Conservation (phyloP, 1,140 invertebrate genomes). For the Ganaspis sp. region DNA sequence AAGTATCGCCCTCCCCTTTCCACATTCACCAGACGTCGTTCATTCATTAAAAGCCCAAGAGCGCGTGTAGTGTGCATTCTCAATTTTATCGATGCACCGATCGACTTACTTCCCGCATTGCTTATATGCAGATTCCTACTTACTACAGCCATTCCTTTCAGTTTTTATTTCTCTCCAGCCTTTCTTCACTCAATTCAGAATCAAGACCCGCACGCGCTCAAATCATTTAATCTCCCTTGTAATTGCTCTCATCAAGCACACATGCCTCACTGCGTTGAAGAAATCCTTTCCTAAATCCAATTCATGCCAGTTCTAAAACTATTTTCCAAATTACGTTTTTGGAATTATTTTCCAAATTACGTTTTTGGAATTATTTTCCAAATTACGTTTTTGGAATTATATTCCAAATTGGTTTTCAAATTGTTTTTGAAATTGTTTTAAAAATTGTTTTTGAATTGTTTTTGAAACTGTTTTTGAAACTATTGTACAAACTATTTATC, state of each 20-base stretch:
- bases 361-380: too few species aligned
- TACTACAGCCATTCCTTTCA: conserved; percentile 33
- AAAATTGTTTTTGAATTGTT: too few species aligned
- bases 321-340: too few species aligned
- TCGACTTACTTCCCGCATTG: conserved; percentile 51
- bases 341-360: too few species aligned
- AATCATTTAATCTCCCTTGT: conserved; percentile 10
- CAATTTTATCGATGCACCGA: conserved; percentile 70
- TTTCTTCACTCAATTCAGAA: background rate
- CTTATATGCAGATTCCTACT: conserved; percentile 36
- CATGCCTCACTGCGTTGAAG: too few species aligned
- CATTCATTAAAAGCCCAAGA: conserved; percentile 66
- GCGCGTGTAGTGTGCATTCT: conserved; percentile 58
- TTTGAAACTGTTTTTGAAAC: too few species aligned
- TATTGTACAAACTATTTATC: too few species aligned
- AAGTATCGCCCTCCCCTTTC: conserved; percentile 56
- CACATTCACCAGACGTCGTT: conserved; percentile 66
- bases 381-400: too few species aligned
- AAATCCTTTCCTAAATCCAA: too few species aligned
- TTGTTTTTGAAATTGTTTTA: too few species aligned
- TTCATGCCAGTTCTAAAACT: too few species aligned
- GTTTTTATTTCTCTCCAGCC: conserved; percentile 20
- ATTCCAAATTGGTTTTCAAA: too few species aligned
- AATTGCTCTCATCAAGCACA: background rate
- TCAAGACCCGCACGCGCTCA: background rate